Base-by-base conservation (phyloP, 1,140 invertebrate genomes). In the Panagrolaimus sp. region DNA sequence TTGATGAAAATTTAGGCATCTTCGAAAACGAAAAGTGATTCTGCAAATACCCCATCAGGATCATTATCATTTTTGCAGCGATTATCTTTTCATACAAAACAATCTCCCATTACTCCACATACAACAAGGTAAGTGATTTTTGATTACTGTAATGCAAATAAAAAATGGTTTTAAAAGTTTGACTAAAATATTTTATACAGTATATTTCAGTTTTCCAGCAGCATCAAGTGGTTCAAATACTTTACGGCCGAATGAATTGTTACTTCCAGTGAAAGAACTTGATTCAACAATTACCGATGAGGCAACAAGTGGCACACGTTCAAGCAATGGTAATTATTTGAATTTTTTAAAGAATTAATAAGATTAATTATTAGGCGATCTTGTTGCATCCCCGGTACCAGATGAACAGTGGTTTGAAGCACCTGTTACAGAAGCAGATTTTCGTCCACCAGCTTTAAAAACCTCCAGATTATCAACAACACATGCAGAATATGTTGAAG, bases 381-480 rank as follows among this genome's bases (percentile, higher is more conserved):
- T 58, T 26, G 52, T 26, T 28, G 28, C 28, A 8, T 21, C n/a
- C 5, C 28, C 52, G 10, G 10, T 28, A 17, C 21, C 21, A 4
- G 52, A 58, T 12, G 52, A 58, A 4, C 52, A 58, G 17, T 58
- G 52, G 52, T 58, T 58, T 14, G 52, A 58, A 58, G 28, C 52
- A 17, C 21, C 21, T 28, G 28, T 28, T 28, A 21, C 52, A 21
- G 52, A 58, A 26, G 52, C 32, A 7, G 32, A 38, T 38, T 38
- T 38, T 21, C 52, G 28, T 58, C 14, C 21, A 58, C 28, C 21
- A 58, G 14, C 21, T 58, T 28, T 21, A 58, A 26, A 28, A 28
- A 12, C 15, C 17, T 24, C 21, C 14, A 26, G 21, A 58, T 21
- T 28, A 21, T 58, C 52, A 58, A 17, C 12, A 26, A 21, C 21